A percentile compares a stretch with the other conserved stretches of the same genome.
These are phyloP conservation scores for Vespertilio murinus DNA, from an alignment of 2,797 vertebrate genomes.

Conservation along the genomic window DNA sequence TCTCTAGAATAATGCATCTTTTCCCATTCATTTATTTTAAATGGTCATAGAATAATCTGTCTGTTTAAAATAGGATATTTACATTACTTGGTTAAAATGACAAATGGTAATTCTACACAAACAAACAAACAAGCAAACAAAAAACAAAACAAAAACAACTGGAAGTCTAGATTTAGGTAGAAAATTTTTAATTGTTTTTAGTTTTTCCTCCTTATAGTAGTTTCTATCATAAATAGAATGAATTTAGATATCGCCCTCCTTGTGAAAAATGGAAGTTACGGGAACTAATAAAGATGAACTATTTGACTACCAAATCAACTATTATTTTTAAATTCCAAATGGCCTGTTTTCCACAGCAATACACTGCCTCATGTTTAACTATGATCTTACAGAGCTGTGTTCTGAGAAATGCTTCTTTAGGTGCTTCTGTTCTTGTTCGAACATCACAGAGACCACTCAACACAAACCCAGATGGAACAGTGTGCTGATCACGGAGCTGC, in stretches of 20 bases:
- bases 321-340: constrained; percentile 42
- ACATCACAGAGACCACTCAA: no score
- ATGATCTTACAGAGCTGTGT: background rate
- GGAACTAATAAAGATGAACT: constrained; percentile 46
- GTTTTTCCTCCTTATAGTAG: background rate
- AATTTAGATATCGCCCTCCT: background rate
- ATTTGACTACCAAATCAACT: background rate
- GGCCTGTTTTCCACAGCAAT: background rate
- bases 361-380: background rate
- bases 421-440: background rate
- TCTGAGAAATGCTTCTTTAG: background rate
- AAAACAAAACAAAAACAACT: background rate
- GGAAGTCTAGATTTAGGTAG: background rate
- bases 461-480: background rate
- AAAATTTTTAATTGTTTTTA: background rate
- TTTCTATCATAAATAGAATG: constrained; percentile 9
- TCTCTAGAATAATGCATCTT: background rate
- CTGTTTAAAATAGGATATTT: background rate
- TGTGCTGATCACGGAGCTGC: background rate
- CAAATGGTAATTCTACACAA: background rate
- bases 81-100: background rate
- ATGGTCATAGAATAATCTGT: background rate
- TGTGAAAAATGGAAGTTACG: background rate
- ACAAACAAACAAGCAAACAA: background rate
- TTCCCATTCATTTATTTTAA: constrained; percentile 15